Percentiles rank a stretch among this genome's conserved stretches.
Evolutionary conservation across 2,888 invertebrate genomes (phyloP).

Genomic region (Eueremaeus valkanovi): DNA sequence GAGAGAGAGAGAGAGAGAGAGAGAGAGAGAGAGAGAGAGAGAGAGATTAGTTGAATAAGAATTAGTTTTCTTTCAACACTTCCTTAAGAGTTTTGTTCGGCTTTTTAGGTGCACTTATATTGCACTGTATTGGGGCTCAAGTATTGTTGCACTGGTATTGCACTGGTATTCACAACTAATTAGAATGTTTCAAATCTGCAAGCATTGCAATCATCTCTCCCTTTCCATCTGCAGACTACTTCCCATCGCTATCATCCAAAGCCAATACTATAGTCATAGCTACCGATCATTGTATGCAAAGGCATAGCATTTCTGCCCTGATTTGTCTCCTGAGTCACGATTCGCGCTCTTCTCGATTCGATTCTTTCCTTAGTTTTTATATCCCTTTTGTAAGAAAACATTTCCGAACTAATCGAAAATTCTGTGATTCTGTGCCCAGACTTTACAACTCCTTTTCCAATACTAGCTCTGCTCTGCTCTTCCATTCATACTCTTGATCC

Average conservation of each 20-base stretch:
- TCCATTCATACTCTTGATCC: too few species aligned
- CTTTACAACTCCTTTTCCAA: too few species aligned
- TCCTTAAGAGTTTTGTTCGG: neutral
- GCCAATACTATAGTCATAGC: neutral
- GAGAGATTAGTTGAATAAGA: neutral
- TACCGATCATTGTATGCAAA: conserved; percentile 1
- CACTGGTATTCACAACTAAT: neutral
- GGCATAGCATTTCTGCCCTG: conserved; percentile 24
- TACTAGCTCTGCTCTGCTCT: too few species aligned
- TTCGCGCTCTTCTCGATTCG: neutral
- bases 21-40: neutral
- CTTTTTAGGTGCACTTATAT: neutral
- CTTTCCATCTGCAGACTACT: neutral
- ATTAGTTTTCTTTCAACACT: conserved; percentile 8
- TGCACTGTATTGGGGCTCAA: neutral
- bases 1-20: neutral
- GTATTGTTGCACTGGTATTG: neutral
- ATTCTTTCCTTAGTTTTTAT: conserved; percentile 7
- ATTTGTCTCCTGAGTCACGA: conserved; percentile 34
- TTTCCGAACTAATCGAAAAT: neutral
- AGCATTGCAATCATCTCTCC: neutral
- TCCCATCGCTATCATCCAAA: neutral
- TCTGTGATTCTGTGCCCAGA: neutral
- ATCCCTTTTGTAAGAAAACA: neutral
- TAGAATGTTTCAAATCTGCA: neutral